Evolutionary conservation across 2,113 vertebrate species (phyloP).

Genomic region (Pygoscelis adeliae): DNA sequence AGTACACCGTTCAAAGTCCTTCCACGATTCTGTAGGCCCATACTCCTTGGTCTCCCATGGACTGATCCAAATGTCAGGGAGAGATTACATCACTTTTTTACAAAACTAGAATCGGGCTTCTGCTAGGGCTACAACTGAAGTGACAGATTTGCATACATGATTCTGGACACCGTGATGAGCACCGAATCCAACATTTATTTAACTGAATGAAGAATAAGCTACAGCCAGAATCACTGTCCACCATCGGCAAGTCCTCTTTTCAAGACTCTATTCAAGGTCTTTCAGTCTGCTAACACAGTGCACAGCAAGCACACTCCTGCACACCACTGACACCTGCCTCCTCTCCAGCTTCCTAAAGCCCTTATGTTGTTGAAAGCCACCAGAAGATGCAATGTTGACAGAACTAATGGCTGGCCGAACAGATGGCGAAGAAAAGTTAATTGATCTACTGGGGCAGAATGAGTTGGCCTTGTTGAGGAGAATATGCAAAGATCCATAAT

Average conservation of each 20-base stretch:
- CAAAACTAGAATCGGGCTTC: neutral
- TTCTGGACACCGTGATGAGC: rapidly evolving
- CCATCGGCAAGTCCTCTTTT: neutral
- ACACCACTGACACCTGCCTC: neutral
- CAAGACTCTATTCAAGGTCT: neutral
- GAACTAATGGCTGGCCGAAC: constrained; percentile 25
- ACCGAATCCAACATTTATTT: neutral
- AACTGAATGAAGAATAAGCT: neutral
- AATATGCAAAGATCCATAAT: constrained; percentile 54
- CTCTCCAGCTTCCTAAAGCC: constrained; percentile 1
- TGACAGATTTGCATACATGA: rapidly evolving
- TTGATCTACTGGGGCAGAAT: constrained; percentile 70
- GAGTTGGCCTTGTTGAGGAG: constrained; percentile 35
- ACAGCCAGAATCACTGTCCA: neutral
- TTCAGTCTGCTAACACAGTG: neutral
- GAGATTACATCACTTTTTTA: neutral
- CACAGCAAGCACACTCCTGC: neutral
- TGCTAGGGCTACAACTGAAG: neutral
- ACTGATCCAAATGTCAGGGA: neutral
- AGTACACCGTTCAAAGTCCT: neutral
- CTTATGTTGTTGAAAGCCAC: neutral
- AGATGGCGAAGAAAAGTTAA: constrained; percentile 70
- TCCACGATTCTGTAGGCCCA: neutral
- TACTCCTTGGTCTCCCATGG: neutral
- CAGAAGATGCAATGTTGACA: neutral